Evolutionary conservation across 2,888 invertebrate species (phyloP).

Genomic region (Osmoderma eremita): DNA sequence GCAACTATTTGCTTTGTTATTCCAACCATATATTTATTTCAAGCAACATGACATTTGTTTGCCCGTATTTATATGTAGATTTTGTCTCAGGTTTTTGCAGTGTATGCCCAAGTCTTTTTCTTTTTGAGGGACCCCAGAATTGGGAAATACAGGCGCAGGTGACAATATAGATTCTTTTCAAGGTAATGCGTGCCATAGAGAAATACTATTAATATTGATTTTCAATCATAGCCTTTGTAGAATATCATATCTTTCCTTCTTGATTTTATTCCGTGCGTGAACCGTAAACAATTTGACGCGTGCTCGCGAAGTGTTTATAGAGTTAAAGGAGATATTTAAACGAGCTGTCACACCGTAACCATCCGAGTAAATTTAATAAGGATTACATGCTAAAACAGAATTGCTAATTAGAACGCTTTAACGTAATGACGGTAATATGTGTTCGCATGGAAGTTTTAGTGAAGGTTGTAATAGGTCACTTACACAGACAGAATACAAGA

Average conservation of each 20-base stretch:
- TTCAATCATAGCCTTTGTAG: conserved; percentile 27
- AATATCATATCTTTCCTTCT: conserved; percentile 10
- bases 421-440: background rate
- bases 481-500: no score
- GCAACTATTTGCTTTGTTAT: no score
- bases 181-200: background rate
- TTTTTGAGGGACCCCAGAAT: no score
- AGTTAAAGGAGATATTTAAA: conserved; percentile 35
- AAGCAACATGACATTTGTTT: no score
- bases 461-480: no score
- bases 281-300: conserved; percentile 39
- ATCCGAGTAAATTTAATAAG: conserved; percentile 6
- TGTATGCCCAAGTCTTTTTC: no score
- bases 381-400: conserved; percentile 2
- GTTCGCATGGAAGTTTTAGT: no score
- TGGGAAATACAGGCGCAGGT: background rate
- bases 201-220: conserved; percentile 33
- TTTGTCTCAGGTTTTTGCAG: no score
- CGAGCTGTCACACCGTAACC: conserved; percentile 16
- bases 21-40: no score
- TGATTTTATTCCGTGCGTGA: conserved; percentile 38
- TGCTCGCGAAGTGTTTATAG: conserved; percentile 32
- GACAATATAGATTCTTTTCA: no score
- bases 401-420: background rate
- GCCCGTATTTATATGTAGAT: no score